Evolutionary conservation across 2,113 vertebrate species (phyloP).

Genomic region (Rissa tridactyla): DNA sequence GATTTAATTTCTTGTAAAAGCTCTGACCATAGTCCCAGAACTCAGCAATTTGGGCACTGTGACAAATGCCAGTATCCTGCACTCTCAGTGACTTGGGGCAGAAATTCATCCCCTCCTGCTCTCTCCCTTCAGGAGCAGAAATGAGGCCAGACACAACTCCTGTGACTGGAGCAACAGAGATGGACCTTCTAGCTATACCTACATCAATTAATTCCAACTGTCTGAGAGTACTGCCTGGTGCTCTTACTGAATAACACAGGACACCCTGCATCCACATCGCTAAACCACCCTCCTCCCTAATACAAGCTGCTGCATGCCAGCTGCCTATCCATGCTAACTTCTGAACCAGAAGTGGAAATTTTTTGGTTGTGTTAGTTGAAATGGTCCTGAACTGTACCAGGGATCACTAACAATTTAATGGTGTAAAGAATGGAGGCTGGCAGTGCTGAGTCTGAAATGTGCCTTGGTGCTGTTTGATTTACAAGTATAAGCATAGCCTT

Average conservation of each 20-base stretch:
- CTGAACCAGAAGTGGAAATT: not conserved
- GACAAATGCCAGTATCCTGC: not conserved
- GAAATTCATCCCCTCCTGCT: not conserved
- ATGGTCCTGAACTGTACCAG: not conserved
- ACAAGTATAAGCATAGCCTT: not conserved
- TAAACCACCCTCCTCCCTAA: not conserved
- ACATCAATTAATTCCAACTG: not conserved
- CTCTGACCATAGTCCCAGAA: not conserved
- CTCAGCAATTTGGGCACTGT: not conserved
- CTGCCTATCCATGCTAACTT: not conserved
- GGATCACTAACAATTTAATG: not conserved
- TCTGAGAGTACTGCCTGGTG: not conserved
- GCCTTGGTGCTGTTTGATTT: not conserved
- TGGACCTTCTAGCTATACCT: not conserved
- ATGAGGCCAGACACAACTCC: not conserved
- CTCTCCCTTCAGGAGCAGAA: not conserved
- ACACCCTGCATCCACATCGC: not conserved
- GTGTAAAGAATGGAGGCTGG: not conserved
- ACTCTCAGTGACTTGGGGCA: not conserved
- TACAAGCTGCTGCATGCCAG: not conserved
- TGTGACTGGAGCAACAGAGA: not conserved
- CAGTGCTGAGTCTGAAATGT: not conserved
- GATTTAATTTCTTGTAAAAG: not conserved
- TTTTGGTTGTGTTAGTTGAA: not conserved
- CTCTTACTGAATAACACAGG: not conserved